phyloP scores from a whole-genome alignment of 2,797 vertebrate species.

The Threskiornis aethiopicus region DNA sequence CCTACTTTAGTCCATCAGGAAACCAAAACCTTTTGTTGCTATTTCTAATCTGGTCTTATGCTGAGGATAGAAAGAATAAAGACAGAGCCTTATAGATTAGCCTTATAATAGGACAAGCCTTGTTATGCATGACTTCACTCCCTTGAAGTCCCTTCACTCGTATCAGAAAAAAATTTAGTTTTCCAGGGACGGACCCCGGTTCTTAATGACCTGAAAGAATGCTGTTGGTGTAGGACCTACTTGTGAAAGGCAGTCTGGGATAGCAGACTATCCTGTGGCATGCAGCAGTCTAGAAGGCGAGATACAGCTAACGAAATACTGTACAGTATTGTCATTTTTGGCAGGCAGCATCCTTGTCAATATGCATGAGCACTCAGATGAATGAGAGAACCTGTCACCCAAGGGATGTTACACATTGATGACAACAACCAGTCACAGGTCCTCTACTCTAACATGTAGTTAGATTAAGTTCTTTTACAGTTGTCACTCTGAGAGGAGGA shows the following conservation, averaged over 20 bases:
- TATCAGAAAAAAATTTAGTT: rapidly evolving
- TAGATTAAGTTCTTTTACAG: slow-evolving; percentile 24
- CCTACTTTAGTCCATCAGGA: background rate
- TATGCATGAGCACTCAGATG: slow-evolving; percentile 9
- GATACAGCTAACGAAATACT: background rate
- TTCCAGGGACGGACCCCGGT: background rate
- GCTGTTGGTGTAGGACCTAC: background rate
- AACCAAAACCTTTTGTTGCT: slow-evolving; percentile 44
- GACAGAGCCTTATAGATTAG: slow-evolving; percentile 6
- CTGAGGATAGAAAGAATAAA: slow-evolving; percentile 36
- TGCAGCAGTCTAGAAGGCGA: background rate
- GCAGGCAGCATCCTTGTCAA: slow-evolving; percentile 34
- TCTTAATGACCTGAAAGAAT: background rate
- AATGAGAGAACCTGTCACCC: slow-evolving; percentile 28
- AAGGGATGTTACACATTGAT: background rate
- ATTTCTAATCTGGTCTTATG: slow-evolving; percentile 17
- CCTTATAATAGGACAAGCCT: background rate
- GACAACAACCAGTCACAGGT: slow-evolving; percentile 33
- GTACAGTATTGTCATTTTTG: background rate
- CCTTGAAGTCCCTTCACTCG: background rate
- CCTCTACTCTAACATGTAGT: background rate
- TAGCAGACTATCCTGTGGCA: background rate
- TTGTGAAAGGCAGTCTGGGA: background rate
- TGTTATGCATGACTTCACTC: background rate
- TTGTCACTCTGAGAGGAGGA: background rate